Evolutionary conservation across 1,140 invertebrate genomes (phyloP).

Genomic region (Drosophila ohnishii): DNA sequence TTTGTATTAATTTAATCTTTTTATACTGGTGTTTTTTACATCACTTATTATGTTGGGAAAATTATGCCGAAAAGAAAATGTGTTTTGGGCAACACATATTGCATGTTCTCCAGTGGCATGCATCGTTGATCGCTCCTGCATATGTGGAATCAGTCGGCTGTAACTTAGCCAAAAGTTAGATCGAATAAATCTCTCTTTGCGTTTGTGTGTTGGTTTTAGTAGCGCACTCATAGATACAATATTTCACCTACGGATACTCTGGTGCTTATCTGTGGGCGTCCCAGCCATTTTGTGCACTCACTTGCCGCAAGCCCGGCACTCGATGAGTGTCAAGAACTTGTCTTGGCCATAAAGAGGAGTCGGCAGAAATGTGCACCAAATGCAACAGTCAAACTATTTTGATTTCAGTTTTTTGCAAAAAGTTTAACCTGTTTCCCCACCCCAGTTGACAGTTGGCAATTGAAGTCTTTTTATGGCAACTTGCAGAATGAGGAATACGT

Average conservation of each 20-base stretch:
- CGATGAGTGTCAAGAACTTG: slow-evolving; percentile 75
- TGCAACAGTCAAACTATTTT: slow-evolving; percentile 61
- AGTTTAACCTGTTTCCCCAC: slow-evolving; percentile 53
- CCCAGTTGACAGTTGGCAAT: slow-evolving; percentile 36
- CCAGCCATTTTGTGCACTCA: slow-evolving; percentile 45
- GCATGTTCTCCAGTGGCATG: slow-evolving; percentile 59
- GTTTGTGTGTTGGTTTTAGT: slow-evolving; percentile 40
- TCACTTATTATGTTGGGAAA: slow-evolving; percentile 75
- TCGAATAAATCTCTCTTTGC: slow-evolving; percentile 52
- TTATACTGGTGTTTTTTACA: slow-evolving; percentile 50
- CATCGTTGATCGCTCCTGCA: slow-evolving; percentile 59
- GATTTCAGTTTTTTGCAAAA: slow-evolving; percentile 38
- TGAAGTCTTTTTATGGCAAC: slow-evolving; percentile 52
- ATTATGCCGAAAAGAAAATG: slow-evolving; percentile 38
- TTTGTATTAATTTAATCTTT: slow-evolving; percentile 41
- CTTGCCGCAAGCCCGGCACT: not conserved
- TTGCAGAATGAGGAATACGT: slow-evolving; percentile 54
- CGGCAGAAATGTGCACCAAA: slow-evolving; percentile 77
- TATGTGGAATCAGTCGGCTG: slow-evolving; percentile 67
- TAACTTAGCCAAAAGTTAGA: slow-evolving; percentile 38
- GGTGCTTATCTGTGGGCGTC: slow-evolving; percentile 39
- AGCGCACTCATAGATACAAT: slow-evolving; percentile 13
- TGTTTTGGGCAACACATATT: slow-evolving; percentile 14
- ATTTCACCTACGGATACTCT: slow-evolving; percentile 23
- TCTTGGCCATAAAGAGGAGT: slow-evolving; percentile 79